A percentile compares a stretch with the other conserved stretches of the same genome.
Evolutionary conservation across 2,113 vertebrate genomes (phyloP).

Genomic region (Daboia siamensis): DNA sequence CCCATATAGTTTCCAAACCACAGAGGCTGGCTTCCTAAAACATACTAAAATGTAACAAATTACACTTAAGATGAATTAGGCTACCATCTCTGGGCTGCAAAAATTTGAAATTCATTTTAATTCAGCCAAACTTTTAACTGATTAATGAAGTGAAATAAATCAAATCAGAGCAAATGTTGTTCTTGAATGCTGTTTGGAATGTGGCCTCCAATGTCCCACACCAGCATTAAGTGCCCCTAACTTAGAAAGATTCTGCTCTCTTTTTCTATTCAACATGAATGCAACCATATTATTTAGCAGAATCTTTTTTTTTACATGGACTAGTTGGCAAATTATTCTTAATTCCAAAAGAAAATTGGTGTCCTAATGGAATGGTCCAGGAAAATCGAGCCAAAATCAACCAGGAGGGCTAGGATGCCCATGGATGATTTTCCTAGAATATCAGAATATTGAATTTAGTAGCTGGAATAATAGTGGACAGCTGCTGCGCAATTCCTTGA

Average conservation of each 20-base stretch:
- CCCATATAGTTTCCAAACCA: neutral
- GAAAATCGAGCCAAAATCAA: neutral
- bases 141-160: neutral
- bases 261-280: neutral
- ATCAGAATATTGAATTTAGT: too few species aligned
- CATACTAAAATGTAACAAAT: neutral
- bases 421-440: neutral
- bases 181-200: neutral
- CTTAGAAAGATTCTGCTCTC: neutral
- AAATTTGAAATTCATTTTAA: neutral
- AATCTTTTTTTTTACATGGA: neutral
- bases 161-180: neutral
- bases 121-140: neutral
- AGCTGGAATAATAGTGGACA: too few species aligned
- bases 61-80: neutral
- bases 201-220: neutral
- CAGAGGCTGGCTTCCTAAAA: neutral
- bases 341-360: neutral
- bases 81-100: neutral
- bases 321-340: neutral
- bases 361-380: neutral
- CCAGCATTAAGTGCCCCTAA: neutral
- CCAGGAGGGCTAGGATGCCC: neutral
- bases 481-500: too few species aligned
- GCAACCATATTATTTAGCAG: neutral